Conservation (phyloP, 1,140 invertebrate species). For the Drosophila carrolli region DNA sequence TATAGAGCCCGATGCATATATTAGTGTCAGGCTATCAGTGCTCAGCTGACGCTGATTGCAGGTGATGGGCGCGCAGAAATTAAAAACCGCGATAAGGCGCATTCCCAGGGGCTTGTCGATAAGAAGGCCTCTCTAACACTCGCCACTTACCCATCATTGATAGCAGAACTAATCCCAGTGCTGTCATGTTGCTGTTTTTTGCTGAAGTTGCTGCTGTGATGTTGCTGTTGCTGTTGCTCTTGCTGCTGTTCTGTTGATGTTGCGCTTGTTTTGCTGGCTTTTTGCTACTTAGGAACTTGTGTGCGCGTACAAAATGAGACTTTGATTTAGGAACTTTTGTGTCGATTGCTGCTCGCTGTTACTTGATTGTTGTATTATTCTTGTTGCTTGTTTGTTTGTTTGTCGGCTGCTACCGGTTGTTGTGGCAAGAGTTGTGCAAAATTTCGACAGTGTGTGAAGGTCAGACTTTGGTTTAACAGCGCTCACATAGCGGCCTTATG, state of each 20-base stretch:
- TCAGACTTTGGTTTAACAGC: conserved; percentile 39
- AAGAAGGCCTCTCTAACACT: conserved; percentile 18
- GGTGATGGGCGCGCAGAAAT: conserved; percentile 44
- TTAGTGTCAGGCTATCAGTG: conserved; percentile 19
- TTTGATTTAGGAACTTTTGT: conserved; percentile 60
- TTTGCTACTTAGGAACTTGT: conserved; percentile 56
- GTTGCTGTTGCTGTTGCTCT: neutral
- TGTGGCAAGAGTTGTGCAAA: conserved; percentile 71
- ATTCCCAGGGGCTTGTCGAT: conserved; percentile 29
- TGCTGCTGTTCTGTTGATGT: conserved; percentile 10
- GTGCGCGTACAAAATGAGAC: conserved; percentile 84
- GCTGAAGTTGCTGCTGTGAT: conserved; percentile 18
- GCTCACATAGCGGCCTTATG: conserved; percentile 48
- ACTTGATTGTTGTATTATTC: conserved; percentile 15
- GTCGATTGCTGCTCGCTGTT: conserved; percentile 26
- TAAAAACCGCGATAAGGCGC: conserved; percentile 12
- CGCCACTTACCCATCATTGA: conserved; percentile 83
- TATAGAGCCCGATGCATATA: conserved; percentile 6
- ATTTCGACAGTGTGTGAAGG: conserved; percentile 44
- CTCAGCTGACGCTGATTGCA: conserved; percentile 39
- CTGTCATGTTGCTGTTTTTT: conserved; percentile 65
- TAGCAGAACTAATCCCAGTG: conserved; percentile 81
- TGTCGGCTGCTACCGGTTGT: conserved; percentile 7
- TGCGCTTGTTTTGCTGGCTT: conserved; percentile 7
- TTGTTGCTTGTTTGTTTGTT: conserved; percentile 11